Evolutionary conservation across 92 coral and sea anemone genomes (phyloP).

Genomic region (Metridium senile): DNA sequence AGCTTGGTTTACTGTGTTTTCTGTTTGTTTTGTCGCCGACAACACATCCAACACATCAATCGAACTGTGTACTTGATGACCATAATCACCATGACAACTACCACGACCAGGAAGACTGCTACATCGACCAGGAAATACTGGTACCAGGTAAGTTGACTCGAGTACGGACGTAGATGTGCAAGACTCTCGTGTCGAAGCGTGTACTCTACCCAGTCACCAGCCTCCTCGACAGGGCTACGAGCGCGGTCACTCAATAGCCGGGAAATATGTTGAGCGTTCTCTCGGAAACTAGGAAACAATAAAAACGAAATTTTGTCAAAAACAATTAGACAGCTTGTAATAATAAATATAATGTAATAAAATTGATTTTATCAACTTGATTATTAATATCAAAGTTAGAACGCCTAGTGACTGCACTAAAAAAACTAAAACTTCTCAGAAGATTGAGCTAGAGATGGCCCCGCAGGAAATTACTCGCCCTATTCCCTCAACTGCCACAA

Average conservation of each 20-base stretch:
- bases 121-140: slow-evolving; percentile 50
- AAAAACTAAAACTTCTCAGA: too few relatives aligned
- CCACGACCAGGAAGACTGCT: slow-evolving; percentile 29
- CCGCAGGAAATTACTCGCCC: too few relatives aligned
- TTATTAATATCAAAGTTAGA: too few relatives aligned
- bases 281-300: slow-evolving; percentile 15
- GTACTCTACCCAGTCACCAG: slow-evolving; percentile 45
- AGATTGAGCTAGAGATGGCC: too few relatives aligned
- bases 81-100: slow-evolving; percentile 19
- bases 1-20: slow-evolving; percentile 24
- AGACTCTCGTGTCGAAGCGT: slow-evolving; percentile 26
- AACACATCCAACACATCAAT: slow-evolving; percentile 26
- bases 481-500: too few relatives aligned
- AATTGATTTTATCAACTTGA: background rate
- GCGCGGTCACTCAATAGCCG: slow-evolving; percentile 32
- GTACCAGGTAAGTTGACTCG: slow-evolving; percentile 37
- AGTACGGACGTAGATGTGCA: slow-evolving; percentile 38
- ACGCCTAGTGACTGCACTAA: too few relatives aligned
- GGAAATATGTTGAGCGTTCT: slow-evolving; percentile 36
- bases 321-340: background rate
- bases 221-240: slow-evolving; percentile 41
- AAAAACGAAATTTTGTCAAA: background rate
- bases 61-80: slow-evolving; percentile 23
- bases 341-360: too few relatives aligned
- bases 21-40: slow-evolving; percentile 11